Evolutionary conservation across 2,113 vertebrate species (phyloP), one percentile per base, ranked within the genome.

Genomic region (Nothoprocta perdicaria): DNA sequence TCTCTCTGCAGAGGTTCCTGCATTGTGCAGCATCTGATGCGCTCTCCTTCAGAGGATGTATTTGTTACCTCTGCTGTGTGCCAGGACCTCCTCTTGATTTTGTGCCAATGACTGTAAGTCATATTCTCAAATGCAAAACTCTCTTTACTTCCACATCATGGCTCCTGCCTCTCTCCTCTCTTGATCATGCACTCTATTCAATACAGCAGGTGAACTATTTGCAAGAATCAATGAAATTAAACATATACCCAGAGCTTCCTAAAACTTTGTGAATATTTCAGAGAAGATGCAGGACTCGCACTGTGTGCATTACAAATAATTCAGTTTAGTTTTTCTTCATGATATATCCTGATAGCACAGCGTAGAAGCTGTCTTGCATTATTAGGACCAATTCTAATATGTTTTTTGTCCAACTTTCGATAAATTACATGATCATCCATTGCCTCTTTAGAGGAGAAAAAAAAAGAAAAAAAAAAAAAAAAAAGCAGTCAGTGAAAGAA

Each of bases 61-160:
- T 95, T 94, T 91, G 80, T 67, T 92, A 89, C 81, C 86, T 93
- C 55, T 89, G 26, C 33, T 89, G 89, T 85, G 63, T 87, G 81
- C 91, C 92, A 91, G 87, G 94, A 75, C 91, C 79, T 94, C 79
- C 76, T 93, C 68, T 83, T 92, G 94, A 87, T 57, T 78, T 17
- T 79, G 68, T 80, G 84, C 94, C 92, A 93, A 78, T 87, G 72
- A 67, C 79, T 92, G 41, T 68, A 94, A 94, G 72, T 93, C 92
- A 94, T 68, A 94, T 92, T 95, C 68, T 85, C 65, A 87, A 87
- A 77, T 78, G 81, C 17, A 93, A 89, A 92, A 69, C 73, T 86
- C 46, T 89, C 80, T 90, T 88, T 62, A 78, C 78, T 93, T 94
- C 89, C 46, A 71, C 63, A 94, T 93, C 72, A 63, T 22, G 77